A percentile compares a stretch with the other conserved stretches of the same genome.
Conservation (phyloP, 92 coral and sea anemone genomes). For the Actinernus sp. region DNA sequence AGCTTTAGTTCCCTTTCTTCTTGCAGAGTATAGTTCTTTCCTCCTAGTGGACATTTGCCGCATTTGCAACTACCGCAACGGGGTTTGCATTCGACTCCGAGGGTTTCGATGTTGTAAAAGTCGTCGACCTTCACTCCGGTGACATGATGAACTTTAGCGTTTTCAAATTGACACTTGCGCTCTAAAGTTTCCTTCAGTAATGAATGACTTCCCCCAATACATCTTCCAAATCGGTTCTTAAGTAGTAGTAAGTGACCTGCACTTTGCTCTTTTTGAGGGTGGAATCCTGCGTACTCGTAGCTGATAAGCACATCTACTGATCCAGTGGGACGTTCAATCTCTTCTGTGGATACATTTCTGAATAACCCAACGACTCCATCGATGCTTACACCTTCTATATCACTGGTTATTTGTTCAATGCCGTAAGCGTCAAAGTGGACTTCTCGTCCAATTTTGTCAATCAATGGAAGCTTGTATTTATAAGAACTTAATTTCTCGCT, state of each 20-base stretch:
- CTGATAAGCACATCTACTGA: slow-evolving; percentile 38
- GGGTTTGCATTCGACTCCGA: too few species aligned
- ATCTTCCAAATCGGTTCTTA: slow-evolving; percentile 51
- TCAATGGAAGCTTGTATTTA: slow-evolving; percentile 33
- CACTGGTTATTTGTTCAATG: slow-evolving; percentile 34
- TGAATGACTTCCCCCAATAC: slow-evolving; percentile 36
- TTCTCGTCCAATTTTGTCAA: slow-evolving; percentile 33
- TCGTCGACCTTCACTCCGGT: neutral
- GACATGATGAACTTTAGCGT: neutral
- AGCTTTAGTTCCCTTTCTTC: too few species aligned
- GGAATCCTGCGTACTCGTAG: too few species aligned
- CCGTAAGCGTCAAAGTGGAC: too few species aligned
- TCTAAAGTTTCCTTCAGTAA: neutral
- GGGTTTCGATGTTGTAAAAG: too few species aligned
- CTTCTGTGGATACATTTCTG: slow-evolving; percentile 25
- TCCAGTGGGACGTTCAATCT: slow-evolving; percentile 29
- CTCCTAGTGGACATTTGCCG: too few species aligned
- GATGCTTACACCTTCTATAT: slow-evolving; percentile 28
- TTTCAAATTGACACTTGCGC: neutral
- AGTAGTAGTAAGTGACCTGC: slow-evolving; percentile 30
- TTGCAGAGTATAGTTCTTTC: too few species aligned
- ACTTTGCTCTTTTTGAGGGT: slow-evolving; percentile 30
- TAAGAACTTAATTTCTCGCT: slow-evolving; percentile 25
- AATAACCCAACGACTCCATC: slow-evolving; percentile 18
- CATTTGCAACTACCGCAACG: too few species aligned